These are phyloP conservation scores for Drosophila parthenogenetica DNA, from an alignment of 2,888 invertebrate genomes.

Conservation along the genomic window DNA sequence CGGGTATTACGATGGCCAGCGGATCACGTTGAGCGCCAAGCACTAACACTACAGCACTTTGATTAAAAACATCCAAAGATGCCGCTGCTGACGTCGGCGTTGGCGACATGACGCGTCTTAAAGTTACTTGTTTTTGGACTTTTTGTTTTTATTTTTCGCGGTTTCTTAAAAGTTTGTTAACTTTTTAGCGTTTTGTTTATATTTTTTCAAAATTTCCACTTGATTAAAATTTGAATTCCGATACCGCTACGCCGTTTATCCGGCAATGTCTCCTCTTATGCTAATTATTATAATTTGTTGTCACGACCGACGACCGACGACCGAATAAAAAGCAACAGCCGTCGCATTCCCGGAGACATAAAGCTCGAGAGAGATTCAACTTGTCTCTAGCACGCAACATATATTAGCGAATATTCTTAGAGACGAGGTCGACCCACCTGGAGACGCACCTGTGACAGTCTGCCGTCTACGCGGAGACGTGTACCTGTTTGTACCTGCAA, in stretches of 20 bases:
- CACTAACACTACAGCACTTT: constrained; percentile 34
- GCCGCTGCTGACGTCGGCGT: constrained; percentile 9
- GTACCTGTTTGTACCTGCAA: constrained; percentile 1
- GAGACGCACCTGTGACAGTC: constrained; percentile 2
- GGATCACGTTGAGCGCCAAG: constrained; percentile 88
- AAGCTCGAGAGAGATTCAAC: constrained; percentile 18
- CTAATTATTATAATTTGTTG: constrained; percentile 80
- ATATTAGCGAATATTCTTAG: constrained; percentile 11
- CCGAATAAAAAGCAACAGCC: constrained; percentile 40
- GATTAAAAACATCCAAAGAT: constrained; percentile 34
- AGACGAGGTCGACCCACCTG: constrained; percentile 23
- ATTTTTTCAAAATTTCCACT: constrained; percentile 70
- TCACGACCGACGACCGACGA: constrained; percentile 54
- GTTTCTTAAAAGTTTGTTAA: not conserved
- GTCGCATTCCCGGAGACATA: constrained; percentile 12
- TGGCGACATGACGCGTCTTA: constrained; percentile 23
- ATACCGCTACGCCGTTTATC: constrained; percentile 41
- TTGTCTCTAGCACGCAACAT: constrained; percentile 70
- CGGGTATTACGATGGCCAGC: constrained; percentile 88
- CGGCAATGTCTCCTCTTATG: constrained; percentile 60
- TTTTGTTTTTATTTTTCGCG: not conserved
- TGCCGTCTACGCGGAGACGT: constrained; percentile 11
- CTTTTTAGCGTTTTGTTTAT: constrained; percentile 39
- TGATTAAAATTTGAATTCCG: constrained; percentile 42
- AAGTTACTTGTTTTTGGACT: too few species aligned